Percentiles rank a stretch among this genome's conserved stretches.
phyloP scores from a whole-genome alignment of 2,113 vertebrate species.

The Muntiacus muntjak region DNA sequence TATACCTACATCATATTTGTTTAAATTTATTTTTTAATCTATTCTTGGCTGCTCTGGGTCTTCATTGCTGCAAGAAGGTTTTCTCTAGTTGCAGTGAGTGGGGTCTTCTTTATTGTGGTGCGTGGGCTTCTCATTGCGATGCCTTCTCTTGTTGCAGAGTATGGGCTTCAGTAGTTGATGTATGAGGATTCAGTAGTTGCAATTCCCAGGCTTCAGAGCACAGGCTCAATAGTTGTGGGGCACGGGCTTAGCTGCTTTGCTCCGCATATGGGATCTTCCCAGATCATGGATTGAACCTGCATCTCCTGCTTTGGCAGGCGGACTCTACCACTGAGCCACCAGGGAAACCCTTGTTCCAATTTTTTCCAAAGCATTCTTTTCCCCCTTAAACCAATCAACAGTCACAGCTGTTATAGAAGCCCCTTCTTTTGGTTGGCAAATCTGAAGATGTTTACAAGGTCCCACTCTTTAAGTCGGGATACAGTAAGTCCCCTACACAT shows the following conservation, averaged over 20 bases:
- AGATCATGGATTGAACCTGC: not conserved
- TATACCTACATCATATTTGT: not conserved
- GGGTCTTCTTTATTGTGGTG: not conserved
- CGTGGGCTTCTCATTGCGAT: not conserved
- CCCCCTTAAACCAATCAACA: not conserved
- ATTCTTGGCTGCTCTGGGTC: not conserved
- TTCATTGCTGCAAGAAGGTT: not conserved
- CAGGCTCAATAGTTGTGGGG: not conserved
- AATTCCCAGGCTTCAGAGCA: not conserved
- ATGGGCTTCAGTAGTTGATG: not conserved
- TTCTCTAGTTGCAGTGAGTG: not conserved
- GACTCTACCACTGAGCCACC: not conserved
- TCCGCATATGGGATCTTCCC: not conserved
- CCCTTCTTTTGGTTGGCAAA: not conserved
- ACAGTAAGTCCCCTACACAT: not conserved
- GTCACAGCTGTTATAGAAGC: not conserved
- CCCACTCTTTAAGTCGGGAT: not conserved
- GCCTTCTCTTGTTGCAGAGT: not conserved
- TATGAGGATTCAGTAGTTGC: not conserved
- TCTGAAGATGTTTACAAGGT: not conserved
- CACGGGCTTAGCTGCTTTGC: not conserved
- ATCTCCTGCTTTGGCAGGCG: not conserved
- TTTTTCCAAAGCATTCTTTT: not conserved
- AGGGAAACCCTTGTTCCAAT: not conserved
- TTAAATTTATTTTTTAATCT: not conserved